Percentiles rank a stretch among this genome's conserved stretches.
These are phyloP conservation scores for Microcebus lehilahytsara DNA, from an alignment of 2,113 vertebrate species.

Conservation along the genomic window DNA sequence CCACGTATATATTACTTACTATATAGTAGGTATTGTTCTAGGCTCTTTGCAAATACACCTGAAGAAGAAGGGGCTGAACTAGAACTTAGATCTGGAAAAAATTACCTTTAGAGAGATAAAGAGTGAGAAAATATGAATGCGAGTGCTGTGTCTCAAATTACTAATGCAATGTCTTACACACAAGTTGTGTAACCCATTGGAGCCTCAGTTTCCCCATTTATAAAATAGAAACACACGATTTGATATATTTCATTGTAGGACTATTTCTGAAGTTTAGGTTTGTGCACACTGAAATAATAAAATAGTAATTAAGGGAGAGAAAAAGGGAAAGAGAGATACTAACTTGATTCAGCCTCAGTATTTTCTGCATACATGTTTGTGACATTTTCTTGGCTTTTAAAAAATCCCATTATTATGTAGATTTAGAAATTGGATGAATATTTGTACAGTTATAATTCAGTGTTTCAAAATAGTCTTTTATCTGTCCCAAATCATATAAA, in stretches of 20 bases:
- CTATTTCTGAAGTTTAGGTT: slow-evolving; percentile 1
- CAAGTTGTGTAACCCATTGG: no score
- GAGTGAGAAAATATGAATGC: background rate
- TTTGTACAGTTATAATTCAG: background rate
- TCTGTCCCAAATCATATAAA: background rate
- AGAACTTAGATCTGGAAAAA: background rate
- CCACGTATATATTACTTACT: background rate
- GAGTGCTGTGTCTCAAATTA: background rate
- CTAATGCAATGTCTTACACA: background rate
- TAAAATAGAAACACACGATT: background rate
- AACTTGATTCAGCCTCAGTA: background rate
- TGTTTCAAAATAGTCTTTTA: background rate
- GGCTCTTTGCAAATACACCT: background rate
- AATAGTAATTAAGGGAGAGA: background rate
- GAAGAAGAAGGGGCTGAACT: background rate
- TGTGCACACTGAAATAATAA: background rate
- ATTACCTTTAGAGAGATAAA: background rate
- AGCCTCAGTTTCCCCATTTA: background rate
- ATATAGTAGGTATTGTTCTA: background rate
- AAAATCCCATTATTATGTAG: background rate
- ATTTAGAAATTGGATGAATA: slow-evolving; percentile 19
- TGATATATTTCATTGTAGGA: background rate
- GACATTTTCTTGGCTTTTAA: slow-evolving; percentile 4
- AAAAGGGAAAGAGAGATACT: background rate
- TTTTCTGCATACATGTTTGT: slow-evolving; percentile 4